These are phyloP conservation scores for Xestia xanthographa DNA, from an alignment of 2,888 invertebrate species.

Conservation along the genomic window DNA sequence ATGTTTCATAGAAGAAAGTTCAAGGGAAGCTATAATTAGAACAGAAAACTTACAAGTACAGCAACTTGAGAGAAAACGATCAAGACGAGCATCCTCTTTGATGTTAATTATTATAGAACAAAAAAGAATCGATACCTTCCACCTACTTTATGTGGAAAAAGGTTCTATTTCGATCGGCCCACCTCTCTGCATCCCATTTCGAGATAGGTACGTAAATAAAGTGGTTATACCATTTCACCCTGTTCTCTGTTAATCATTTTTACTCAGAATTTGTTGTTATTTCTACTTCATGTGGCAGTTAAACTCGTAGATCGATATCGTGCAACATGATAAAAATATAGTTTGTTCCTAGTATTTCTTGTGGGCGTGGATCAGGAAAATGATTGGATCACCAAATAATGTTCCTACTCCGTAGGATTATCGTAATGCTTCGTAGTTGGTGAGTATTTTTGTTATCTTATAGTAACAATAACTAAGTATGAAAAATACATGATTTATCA, in stretches of 20 bases:
- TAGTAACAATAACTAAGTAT: neutral
- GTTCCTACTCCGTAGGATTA: neutral
- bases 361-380: neutral
- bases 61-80: neutral
- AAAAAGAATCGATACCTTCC: neutral
- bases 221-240: too few relatives aligned
- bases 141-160: neutral
- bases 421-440: neutral
- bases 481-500: neutral
- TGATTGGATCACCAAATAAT: neutral
- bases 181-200: neutral
- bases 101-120: slow-evolving; percentile 17
- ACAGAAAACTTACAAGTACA: neutral
- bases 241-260: neutral
- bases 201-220: too few relatives aligned
- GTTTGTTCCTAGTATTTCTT: neutral
- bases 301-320: neutral
- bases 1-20: neutral
- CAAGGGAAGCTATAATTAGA: neutral
- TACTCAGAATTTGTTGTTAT: neutral
- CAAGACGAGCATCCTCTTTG: neutral
- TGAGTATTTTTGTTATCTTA: too few relatives aligned
- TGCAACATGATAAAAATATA: neutral
- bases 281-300: neutral
- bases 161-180: slow-evolving; percentile 14